phyloP scores from a whole-genome alignment of 2,113 vertebrate species.

The Macroglossus sobrinus region DNA sequence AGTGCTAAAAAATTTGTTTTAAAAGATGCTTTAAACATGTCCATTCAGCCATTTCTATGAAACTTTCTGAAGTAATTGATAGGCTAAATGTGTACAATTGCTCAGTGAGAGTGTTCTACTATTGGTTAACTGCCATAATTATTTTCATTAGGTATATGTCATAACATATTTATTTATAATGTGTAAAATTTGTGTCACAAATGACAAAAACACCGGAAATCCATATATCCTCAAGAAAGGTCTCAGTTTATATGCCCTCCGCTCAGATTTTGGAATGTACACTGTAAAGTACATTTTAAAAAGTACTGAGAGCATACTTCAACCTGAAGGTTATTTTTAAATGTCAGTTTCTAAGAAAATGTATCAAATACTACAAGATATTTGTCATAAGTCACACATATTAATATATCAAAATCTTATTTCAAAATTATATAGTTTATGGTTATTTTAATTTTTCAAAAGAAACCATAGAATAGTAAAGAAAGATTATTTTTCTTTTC shows the following conservation, averaged over 20 bases:
- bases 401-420: neutral
- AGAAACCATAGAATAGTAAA: neutral
- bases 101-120: neutral
- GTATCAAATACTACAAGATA: neutral
- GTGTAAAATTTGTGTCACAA: neutral
- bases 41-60: neutral
- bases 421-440: neutral
- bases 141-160: neutral
- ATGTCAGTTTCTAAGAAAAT: neutral
- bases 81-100: neutral
- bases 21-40: neutral
- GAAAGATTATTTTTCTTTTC: constrained; percentile 7
- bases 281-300: neutral
- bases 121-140: neutral
- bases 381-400: neutral
- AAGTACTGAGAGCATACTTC: neutral
- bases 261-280: neutral
- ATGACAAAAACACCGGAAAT: neutral
- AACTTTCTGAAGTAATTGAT: neutral
- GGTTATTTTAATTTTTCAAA: neutral
- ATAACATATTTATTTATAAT: neutral
- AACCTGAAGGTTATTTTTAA: neutral
- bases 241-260: neutral
- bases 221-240: neutral
- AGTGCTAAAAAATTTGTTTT: neutral